Percentiles rank a stretch among this genome's conserved stretches.
phyloP scores from a whole-genome alignment of 2,888 invertebrate genomes.

The Eristalinus aeneus region DNA sequence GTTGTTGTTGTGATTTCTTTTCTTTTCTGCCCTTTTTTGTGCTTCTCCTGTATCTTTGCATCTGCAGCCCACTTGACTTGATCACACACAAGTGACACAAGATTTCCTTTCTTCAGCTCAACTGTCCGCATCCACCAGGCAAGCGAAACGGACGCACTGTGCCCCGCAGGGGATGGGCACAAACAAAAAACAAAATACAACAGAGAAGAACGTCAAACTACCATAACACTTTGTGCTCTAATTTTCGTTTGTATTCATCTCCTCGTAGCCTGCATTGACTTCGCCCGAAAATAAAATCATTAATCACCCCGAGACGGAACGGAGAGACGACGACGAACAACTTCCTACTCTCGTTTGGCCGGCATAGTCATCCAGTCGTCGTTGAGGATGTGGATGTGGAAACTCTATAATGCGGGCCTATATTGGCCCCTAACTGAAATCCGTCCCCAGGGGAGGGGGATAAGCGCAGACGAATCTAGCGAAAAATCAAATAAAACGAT shows the following conservation, averaged over 20 bases:
- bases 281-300: conserved; percentile 62
- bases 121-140: conserved; percentile 17
- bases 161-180: not conserved
- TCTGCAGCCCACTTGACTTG: conserved; percentile 31
- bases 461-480: conserved; percentile 7
- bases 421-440: conserved; percentile 15
- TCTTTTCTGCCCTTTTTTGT: not conserved
- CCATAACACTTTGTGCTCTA: conserved; percentile 45
- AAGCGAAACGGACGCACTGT: not conserved
- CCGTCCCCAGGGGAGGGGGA: conserved; percentile 15
- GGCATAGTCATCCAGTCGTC: conserved; percentile 32
- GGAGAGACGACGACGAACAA: conserved; percentile 35
- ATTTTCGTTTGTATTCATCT: conserved; percentile 63
- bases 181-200: not conserved
- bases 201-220: conserved; percentile 24
- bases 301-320: conserved; percentile 47
- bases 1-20: not conserved
- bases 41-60: conserved; percentile 14
- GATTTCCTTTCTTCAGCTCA: conserved; percentile 21
- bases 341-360: conserved; percentile 55
- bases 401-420: conserved; percentile 50
- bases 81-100: conserved; percentile 21
- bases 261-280: conserved; percentile 53
- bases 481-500: conserved; percentile 35
- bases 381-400: conserved; percentile 21